phyloP scores from a whole-genome alignment of 2,888 invertebrate genomes.

The Drosophila mercatorum region DNA sequence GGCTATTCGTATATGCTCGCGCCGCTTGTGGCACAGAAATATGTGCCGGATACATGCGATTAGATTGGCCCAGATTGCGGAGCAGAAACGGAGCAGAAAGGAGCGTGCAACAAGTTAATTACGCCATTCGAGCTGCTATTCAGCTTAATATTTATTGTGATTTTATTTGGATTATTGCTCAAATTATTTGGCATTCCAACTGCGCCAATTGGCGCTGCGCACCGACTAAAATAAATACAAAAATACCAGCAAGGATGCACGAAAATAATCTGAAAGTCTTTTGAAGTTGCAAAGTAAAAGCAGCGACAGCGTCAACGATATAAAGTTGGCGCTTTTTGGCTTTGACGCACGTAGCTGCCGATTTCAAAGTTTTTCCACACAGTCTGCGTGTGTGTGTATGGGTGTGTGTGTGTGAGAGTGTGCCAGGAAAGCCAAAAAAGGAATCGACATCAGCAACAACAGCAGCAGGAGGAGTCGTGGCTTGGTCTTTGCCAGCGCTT shows the following conservation, averaged over 20 bases:
- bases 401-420: constrained; percentile 8
- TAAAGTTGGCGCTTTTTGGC: constrained; percentile 77
- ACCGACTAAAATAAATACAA: constrained; percentile 33
- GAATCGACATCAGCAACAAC: constrained; percentile 54
- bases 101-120: constrained; percentile 83
- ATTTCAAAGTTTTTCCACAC: constrained; percentile 69
- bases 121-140: constrained; percentile 48
- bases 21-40: constrained; percentile 70
- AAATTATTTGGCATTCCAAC: constrained; percentile 49
- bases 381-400: constrained; percentile 10
- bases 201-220: constrained; percentile 18
- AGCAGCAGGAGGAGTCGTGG: constrained; percentile 37
- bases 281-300: constrained; percentile 79
- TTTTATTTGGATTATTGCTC: constrained; percentile 52
- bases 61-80: constrained; percentile 74
- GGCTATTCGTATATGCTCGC: constrained; percentile 17
- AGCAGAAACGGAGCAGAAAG: constrained; percentile 1
- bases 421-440: constrained; percentile 47
- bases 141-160: constrained; percentile 50
- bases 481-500: constrained; percentile 52
- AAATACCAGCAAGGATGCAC: constrained; percentile 45
- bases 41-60: constrained; percentile 84
- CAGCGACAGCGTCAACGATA: constrained; percentile 64
- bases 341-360: constrained; percentile 79
- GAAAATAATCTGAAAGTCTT: constrained; percentile 77